A percentile compares a stretch with the other conserved stretches of the same genome.
Conservation (phyloP, 2,797 vertebrate species). For the Dicrostonyx torquatus region DNA sequence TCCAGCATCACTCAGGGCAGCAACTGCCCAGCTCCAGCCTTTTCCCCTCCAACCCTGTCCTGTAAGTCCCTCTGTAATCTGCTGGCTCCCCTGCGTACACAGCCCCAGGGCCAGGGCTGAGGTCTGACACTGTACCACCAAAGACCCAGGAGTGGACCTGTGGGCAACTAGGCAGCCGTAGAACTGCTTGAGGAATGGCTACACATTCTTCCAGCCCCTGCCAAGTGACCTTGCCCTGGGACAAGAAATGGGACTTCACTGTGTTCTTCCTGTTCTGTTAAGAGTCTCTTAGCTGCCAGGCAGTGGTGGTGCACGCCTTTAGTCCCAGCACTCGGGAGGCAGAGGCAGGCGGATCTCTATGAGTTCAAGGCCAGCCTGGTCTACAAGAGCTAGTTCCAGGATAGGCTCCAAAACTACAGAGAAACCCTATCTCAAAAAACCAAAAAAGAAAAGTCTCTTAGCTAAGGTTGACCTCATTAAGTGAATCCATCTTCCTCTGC, state of each 20-base stretch:
- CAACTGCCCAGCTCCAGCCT: background rate
- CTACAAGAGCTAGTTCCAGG: no score
- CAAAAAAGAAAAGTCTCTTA: no score
- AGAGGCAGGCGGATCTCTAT: no score
- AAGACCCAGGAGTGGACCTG: background rate
- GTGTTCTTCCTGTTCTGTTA: background rate
- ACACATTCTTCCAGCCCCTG: background rate
- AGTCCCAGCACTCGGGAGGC: no score
- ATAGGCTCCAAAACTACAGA: no score
- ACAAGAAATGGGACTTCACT: background rate
- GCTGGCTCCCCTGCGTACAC: background rate
- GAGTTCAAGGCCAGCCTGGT: no score
- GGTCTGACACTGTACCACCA: background rate
- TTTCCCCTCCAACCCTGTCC: background rate
- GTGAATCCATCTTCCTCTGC: background rate
- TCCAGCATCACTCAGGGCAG: background rate
- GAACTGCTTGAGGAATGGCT: background rate
- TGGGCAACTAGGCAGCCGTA: no score
- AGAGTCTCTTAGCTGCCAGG: background rate
- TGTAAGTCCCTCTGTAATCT: background rate
- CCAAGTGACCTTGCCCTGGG: background rate
- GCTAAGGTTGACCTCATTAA: background rate
- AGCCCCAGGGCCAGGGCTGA: background rate
- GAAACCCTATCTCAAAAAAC: no score
- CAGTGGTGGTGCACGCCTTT: no score